phyloP scores from a whole-genome alignment of 2,797 vertebrate genomes.

The Argyrosomus regius region DNA sequence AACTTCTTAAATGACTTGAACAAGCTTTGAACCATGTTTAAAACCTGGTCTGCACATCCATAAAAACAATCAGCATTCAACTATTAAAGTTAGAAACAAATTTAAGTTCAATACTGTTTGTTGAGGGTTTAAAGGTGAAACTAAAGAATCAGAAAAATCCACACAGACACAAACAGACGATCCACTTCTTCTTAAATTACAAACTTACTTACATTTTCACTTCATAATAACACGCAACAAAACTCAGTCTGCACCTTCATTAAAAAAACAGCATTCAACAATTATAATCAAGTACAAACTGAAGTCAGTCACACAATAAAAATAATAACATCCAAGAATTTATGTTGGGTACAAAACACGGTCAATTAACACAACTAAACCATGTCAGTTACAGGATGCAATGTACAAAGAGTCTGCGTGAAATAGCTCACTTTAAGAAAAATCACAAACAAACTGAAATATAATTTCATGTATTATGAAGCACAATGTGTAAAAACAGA shows the following conservation, averaged over 20 bases:
- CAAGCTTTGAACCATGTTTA: not conserved
- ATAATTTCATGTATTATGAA: too few relatives aligned
- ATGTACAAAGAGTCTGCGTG: too few relatives aligned
- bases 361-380: too few relatives aligned
- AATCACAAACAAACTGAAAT: too few relatives aligned
- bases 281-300: not conserved
- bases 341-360: too few relatives aligned
- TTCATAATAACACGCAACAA: not conserved
- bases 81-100: not conserved
- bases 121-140: not conserved
- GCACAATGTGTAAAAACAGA: too few relatives aligned
- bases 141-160: not conserved
- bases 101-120: not conserved
- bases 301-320: too few relatives aligned
- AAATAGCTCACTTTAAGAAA: too few relatives aligned
- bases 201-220: not conserved
- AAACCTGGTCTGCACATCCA: not conserved
- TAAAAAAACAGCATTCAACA: not conserved
- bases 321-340: too few relatives aligned
- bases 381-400: too few relatives aligned
- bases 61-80: not conserved
- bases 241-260: not conserved
- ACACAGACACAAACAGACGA: constrained; percentile 15
- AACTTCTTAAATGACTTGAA: not conserved
- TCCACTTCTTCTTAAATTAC: not conserved